These are phyloP conservation scores for Anarrhichthys ocellatus DNA, from an alignment of 2,113 vertebrate genomes.

Conservation along the genomic window DNA sequence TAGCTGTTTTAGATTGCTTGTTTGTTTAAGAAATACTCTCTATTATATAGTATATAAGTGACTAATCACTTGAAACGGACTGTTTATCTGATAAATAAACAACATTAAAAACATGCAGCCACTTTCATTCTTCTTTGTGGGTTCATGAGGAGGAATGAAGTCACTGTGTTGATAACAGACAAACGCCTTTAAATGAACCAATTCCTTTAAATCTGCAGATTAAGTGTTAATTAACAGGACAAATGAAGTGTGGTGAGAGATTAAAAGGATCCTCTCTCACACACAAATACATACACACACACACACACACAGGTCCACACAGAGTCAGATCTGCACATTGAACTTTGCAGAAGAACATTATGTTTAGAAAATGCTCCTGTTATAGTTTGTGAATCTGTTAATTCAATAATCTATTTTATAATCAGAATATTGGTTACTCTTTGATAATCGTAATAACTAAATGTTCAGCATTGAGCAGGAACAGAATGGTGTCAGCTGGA, in stretches of 20 bases:
- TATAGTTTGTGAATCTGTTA: neutral
- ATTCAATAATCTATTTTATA: neutral
- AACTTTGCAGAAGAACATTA: neutral
- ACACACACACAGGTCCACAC: neutral
- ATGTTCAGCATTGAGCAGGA: conserved; percentile 18
- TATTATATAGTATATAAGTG: neutral
- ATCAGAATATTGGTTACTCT: neutral
- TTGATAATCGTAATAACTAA: neutral
- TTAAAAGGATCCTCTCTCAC: conserved; percentile 34
- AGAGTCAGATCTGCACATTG: too few relatives aligned
- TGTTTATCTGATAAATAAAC: too few relatives aligned
- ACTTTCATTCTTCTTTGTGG: neutral
- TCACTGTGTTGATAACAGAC: conserved; percentile 5
- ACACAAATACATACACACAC: conserved; percentile 21
- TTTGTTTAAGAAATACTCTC: neutral
- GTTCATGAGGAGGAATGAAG: neutral
- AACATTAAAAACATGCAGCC: neutral
- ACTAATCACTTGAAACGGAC: neutral
- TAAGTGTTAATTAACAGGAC: conserved; percentile 58
- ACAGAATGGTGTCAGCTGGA: conserved; percentile 50
- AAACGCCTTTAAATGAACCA: conserved; percentile 23
- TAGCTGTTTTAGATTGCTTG: neutral
- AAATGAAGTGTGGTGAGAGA: conserved; percentile 56
- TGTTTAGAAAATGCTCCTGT: too few relatives aligned
- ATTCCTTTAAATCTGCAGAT: conserved; percentile 43